Base-by-base conservation (phyloP, 1,140 invertebrate species). In the Nasonia longicornis region DNA sequence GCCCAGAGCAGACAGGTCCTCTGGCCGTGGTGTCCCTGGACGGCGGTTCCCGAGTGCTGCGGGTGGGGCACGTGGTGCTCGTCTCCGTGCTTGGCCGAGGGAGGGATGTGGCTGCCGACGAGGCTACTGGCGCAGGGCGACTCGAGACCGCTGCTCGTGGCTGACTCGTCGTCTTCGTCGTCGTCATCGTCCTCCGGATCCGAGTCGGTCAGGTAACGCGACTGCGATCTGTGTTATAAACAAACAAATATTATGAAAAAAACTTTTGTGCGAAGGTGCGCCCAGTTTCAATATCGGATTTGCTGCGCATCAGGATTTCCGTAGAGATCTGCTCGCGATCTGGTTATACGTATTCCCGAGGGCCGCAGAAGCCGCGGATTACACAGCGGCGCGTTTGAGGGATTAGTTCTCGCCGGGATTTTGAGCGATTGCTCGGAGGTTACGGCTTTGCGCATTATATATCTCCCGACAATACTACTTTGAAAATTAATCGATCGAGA, bases 1-100 rank as follows among this genome's bases (percentile, higher is more conserved):
- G 97, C 97, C 97, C 97, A 98, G 2, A 97, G 93, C 2, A 98
- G 92, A 87, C 97, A 99, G 76, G 80, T 88, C 86, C n/a, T 85
- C 11, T 52, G 83, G 20, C 69, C 79, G 29, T 80, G 78, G 6
- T 79, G 66, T 4, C n/a, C 6, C 26, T 26, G 22, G 8, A 70
- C 29, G 16, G 52, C 58, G 86, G 89, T 86, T 26, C 26, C 26
- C 3, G 88, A 87, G 76, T 90, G 88, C 45, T 3, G n/a, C 2
- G 89, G 89, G 84, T 90, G 89, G 2, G 89, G 89, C 83, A 90
- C 89, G 80, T 90, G 88, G 81, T 88, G 89, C 58, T 86, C 83
- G 71, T 85, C 85, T 38, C 89, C 87, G 82, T 85, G 14, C 22
- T 35, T 87, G 48, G 6, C 52, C 20, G 52, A 4, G 20, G 16